Conservation (phyloP, 1,140 invertebrate genomes). For the Neodiprion virginianus region DNA sequence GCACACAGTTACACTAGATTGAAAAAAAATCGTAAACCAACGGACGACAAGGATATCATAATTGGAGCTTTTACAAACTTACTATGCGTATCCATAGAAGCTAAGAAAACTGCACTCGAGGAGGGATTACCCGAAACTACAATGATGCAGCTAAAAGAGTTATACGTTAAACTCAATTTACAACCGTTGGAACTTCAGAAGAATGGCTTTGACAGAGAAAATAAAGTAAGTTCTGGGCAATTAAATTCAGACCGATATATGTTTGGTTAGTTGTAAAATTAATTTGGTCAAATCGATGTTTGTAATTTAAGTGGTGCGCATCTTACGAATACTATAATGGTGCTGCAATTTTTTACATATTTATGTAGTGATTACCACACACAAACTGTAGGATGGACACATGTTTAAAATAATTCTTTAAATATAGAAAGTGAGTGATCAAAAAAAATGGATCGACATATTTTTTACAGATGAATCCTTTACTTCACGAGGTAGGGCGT, state of each 20-base stretch:
- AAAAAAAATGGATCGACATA: neutral
- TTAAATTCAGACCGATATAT: too few relatives aligned
- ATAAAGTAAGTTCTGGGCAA: constrained; percentile 38
- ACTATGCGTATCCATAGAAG: constrained; percentile 56
- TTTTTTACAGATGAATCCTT: constrained; percentile 50
- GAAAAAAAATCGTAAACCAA: constrained; percentile 41
- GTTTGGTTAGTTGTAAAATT: constrained; percentile 7
- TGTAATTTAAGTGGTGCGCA: neutral
- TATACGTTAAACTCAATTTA: constrained; percentile 60
- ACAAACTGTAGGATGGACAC: too few relatives aligned
- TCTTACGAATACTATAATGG: neutral
- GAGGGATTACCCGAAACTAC: constrained; percentile 51
- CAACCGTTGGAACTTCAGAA: constrained; percentile 59
- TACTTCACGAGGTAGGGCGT: constrained; percentile 58
- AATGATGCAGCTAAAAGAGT: constrained; percentile 56
- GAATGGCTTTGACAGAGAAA: constrained; percentile 51
- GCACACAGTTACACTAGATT: constrained; percentile 51
- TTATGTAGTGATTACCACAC: neutral
- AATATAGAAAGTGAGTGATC: constrained; percentile 9
- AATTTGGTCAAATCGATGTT: constrained; percentile 10
- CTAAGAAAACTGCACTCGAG: constrained; percentile 55
- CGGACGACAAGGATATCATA: constrained; percentile 53
- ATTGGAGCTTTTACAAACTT: constrained; percentile 57
- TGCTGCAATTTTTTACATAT: constrained; percentile 5
- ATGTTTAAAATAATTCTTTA: constrained; percentile 9